A percentile compares a stretch with the other conserved stretches of the same genome.
phyloP scores from a whole-genome alignment of 2,888 invertebrate genomes.

The Aphidius colemani region DNA sequence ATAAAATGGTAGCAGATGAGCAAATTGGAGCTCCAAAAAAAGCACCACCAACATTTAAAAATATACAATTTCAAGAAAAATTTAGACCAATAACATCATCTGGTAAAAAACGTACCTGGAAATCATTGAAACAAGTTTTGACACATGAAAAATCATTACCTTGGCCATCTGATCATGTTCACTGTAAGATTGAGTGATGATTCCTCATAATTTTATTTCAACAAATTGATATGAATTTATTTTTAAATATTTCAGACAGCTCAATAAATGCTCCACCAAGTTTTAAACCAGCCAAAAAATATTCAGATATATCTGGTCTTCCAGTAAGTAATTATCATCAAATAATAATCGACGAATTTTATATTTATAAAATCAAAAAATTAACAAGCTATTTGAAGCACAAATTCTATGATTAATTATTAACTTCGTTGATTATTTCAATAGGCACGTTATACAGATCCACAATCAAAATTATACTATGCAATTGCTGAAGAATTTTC shows the following conservation, averaged over 20 bases:
- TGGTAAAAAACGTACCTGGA: slow-evolving; percentile 81
- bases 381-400: not conserved
- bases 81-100: slow-evolving; percentile 52
- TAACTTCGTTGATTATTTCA: slow-evolving; percentile 33
- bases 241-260: slow-evolving; percentile 66
- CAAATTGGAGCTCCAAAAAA: slow-evolving; percentile 48
- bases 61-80: slow-evolving; percentile 51
- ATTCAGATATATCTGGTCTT: slow-evolving; percentile 90
- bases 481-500: slow-evolving; percentile 87
- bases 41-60: slow-evolving; percentile 50
- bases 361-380: slow-evolving; percentile 1
- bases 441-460: slow-evolving; percentile 84
- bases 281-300: slow-evolving; percentile 89
- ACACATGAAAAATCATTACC: slow-evolving; percentile 77
- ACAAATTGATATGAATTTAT: no score
- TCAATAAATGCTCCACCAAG: slow-evolving; percentile 90
- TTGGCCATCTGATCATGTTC: slow-evolving; percentile 73
- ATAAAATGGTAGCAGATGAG: slow-evolving; percentile 52
- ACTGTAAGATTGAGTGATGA: slow-evolving; percentile 2
- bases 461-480: slow-evolving; percentile 85
- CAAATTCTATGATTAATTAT: no score
- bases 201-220: not conserved
- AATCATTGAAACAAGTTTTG: slow-evolving; percentile 86
- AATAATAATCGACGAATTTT: slow-evolving; percentile 14
- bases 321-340: slow-evolving; percentile 62